phyloP scores from a whole-genome alignment of 2,113 vertebrate species.

The Serinus canaria region DNA sequence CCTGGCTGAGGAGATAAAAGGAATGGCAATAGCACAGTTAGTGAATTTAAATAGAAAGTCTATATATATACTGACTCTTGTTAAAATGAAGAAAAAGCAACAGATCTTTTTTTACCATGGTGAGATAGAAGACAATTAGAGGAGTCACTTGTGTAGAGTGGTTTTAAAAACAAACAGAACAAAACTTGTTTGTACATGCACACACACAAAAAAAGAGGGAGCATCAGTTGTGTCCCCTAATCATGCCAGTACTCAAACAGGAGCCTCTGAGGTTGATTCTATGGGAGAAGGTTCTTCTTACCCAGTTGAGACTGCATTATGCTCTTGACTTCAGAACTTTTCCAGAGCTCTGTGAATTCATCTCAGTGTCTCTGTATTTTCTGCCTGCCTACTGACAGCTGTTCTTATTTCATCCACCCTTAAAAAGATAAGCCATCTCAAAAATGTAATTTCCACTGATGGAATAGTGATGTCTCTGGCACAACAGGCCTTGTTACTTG shows the following conservation, averaged over 20 bases:
- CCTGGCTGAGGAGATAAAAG: slow-evolving; percentile 24
- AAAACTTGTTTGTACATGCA: not conserved
- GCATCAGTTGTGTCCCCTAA: not conserved
- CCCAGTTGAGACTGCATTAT: not conserved
- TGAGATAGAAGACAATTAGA: not conserved
- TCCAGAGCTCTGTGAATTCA: not conserved
- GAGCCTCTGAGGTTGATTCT: not conserved
- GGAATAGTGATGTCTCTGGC: not conserved
- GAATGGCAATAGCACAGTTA: not conserved
- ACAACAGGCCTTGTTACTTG: not conserved
- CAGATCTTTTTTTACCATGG: not conserved
- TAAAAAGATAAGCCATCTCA: not conserved
- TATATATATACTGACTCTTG: not conserved
- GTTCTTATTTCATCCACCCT: not conserved
- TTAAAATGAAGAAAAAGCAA: not conserved
- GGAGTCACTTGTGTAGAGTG: not conserved
- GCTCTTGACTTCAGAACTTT: not conserved
- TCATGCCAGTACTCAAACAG: not conserved
- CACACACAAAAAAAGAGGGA: too few species aligned
- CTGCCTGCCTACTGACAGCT: not conserved
- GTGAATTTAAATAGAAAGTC: slow-evolving; percentile 17
- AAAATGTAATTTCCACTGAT: not conserved
- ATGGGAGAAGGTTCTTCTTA: not conserved
- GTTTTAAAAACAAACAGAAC: not conserved
- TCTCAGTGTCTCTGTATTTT: not conserved